Percentiles rank a stretch among this genome's conserved stretches.
phyloP scores from a whole-genome alignment of 2,888 invertebrate species.

The Branchellion lobata region DNA sequence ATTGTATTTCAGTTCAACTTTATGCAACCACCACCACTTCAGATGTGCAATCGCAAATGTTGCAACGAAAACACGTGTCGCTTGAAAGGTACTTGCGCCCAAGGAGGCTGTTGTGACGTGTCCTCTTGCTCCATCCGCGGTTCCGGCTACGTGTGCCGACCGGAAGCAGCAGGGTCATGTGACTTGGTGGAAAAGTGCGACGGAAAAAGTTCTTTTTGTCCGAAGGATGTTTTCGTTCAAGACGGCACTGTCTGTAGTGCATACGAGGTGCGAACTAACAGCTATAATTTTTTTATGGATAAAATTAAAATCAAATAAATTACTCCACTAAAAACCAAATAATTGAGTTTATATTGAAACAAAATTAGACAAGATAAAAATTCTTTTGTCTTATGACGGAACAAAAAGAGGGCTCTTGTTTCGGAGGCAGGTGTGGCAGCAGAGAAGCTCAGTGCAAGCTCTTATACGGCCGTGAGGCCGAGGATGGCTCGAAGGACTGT shows the following conservation, averaged over 20 bases:
- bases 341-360: too few species aligned
- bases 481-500: neutral
- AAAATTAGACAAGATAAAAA: too few species aligned
- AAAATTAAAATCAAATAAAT: too few species aligned
- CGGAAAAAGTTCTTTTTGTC: constrained; percentile 20
- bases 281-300: too few species aligned
- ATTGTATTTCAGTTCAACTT: too few species aligned
- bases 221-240: constrained; percentile 3
- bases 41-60: constrained; percentile 26
- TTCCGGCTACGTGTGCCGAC: neutral
- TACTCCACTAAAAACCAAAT: too few species aligned
- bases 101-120: constrained; percentile 30
- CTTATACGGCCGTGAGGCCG: neutral
- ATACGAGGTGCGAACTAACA: neutral
- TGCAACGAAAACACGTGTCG: constrained; percentile 21
- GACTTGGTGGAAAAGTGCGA: constrained; percentile 29
- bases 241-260: constrained; percentile 12
- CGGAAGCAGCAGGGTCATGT: neutral
- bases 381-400: too few species aligned
- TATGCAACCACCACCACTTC: too few species aligned
- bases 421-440: constrained; percentile 14
- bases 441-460: constrained; percentile 13
- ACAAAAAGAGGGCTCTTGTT: constrained; percentile 5
- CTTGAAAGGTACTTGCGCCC: constrained; percentile 25
- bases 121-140: neutral